Evolutionary conservation across 2,113 vertebrate species (phyloP).

Genomic region (Bagarius yarrelli): DNA sequence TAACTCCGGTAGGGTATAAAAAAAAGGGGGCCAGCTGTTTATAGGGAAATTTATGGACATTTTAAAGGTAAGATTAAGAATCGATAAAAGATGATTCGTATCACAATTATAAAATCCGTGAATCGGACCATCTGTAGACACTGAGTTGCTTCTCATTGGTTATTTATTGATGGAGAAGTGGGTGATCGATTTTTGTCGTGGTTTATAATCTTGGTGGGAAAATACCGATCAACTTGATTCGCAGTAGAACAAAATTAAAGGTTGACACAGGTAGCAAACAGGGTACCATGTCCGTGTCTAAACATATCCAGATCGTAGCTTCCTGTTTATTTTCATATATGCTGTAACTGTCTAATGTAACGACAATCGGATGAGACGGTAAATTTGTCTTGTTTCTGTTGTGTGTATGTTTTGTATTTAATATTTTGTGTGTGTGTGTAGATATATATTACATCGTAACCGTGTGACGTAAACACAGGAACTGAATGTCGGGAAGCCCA

Average conservation of each 20-base stretch:
- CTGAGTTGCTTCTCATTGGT: not conserved
- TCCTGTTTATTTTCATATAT: too few species aligned
- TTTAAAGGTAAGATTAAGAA: not conserved
- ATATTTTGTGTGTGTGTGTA: not conserved
- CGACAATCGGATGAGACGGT: not conserved
- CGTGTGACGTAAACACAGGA: conserved; percentile 13
- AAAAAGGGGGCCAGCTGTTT: not conserved
- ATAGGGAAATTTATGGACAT: not conserved
- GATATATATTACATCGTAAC: not conserved
- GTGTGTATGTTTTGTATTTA: not conserved
- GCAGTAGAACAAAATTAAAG: not conserved
- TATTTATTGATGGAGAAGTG: conserved; percentile 24
- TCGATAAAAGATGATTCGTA: not conserved
- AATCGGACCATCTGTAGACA: not conserved
- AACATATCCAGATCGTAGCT: not conserved
- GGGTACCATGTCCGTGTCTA: not conserved
- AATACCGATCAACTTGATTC: not conserved
- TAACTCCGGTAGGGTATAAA: too few species aligned
- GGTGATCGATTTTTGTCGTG: not conserved
- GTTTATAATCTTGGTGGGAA: not conserved
- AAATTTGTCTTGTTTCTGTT: too few species aligned
- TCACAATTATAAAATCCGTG: not conserved
- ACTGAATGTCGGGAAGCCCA: not conserved
- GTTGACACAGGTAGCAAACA: not conserved
- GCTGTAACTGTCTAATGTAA: not conserved